Evolutionary conservation across 2,797 vertebrate genomes (phyloP), one percentile per base, ranked within the genome.

Genomic region (Gadopsis bispinosus): DNA sequence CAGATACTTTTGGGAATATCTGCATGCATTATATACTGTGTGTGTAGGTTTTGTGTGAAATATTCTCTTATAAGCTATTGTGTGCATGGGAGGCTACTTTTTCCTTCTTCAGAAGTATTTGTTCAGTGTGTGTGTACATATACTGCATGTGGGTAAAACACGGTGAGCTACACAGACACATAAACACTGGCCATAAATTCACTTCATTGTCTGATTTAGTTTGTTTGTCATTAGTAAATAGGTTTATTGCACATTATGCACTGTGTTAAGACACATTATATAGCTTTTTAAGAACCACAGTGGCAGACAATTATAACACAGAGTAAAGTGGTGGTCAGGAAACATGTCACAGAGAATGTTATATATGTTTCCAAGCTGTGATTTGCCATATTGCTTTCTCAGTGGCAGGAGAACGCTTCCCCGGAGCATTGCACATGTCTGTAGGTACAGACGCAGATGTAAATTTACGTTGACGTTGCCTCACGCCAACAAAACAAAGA

Each of bases 191-290:
- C 56, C 50, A 12, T 83, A 48, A 31, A 67, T 76, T 77, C 0
- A 59, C 51, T 54, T 55, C 16, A 61, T 77, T 77, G 64, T 67
- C 39, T 71, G 58, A 77, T 69, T 73, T 77, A 80, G 75, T 85
- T 51, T 59, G 70, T 80, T 79, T 81, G 26, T 17, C 39, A 41
- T 81, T 56, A 63, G 69, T 70, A 59, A 87, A 79, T 43, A 59
- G 77, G 54, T 88, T 87, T 77, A 85, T 79, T 79, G 66, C 58
- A 67, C 68, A 82, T 86, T 80, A 80, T 59, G 80, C 74, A 48
- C 70, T 41, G 63, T 60, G 70, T 73, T 73, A 66, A 85, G 79
- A 62, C 29, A 10, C 67, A 75, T 79, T 60, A 67, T 51, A 64
- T 9, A 60, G 45, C 70, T 75, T 74, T 83, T 65, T 60, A 75